phyloP scores from a whole-genome alignment of 2,888 invertebrate genomes.

The Callyntrura guangdongensis region DNA sequence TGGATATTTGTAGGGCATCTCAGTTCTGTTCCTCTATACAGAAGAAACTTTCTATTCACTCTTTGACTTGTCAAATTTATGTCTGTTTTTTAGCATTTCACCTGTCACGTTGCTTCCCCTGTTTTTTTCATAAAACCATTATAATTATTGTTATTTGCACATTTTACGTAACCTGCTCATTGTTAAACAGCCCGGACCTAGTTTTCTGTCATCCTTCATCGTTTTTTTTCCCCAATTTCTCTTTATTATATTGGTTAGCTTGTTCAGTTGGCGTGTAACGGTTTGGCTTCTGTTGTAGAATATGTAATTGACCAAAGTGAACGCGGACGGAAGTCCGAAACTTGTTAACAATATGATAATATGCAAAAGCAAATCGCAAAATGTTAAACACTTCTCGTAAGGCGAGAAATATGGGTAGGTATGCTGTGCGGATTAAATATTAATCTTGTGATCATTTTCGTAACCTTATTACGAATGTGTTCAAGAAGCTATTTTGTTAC shows the following conservation, averaged over 20 bases:
- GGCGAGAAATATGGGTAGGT: neutral
- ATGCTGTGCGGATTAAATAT: neutral
- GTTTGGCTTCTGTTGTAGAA: neutral
- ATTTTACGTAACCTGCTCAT: neutral
- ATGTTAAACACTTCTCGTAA: too few species aligned
- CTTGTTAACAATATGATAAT: neutral
- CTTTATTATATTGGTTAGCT: neutral
- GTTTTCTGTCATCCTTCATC: neutral
- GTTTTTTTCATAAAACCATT: neutral
- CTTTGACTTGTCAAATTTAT: slow-evolving; percentile 50
- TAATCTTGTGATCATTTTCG: slow-evolving; percentile 28
- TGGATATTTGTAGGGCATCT: too few species aligned
- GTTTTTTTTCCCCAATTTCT: slow-evolving; percentile 11
- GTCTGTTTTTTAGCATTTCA: slow-evolving; percentile 28
- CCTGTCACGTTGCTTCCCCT: neutral
- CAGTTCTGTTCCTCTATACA: too few species aligned
- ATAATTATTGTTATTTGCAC: neutral
- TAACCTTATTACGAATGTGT: neutral
- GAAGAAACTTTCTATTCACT: too few species aligned
- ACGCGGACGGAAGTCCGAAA: neutral
- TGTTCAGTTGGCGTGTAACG: neutral
- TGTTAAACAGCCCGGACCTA: neutral
- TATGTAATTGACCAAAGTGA: neutral
- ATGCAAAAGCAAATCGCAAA: neutral
- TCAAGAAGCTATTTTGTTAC: slow-evolving; percentile 13